These are phyloP conservation scores for Crenuchus spilurus DNA, from an alignment of 2,797 vertebrate genomes.

Conservation along the genomic window DNA sequence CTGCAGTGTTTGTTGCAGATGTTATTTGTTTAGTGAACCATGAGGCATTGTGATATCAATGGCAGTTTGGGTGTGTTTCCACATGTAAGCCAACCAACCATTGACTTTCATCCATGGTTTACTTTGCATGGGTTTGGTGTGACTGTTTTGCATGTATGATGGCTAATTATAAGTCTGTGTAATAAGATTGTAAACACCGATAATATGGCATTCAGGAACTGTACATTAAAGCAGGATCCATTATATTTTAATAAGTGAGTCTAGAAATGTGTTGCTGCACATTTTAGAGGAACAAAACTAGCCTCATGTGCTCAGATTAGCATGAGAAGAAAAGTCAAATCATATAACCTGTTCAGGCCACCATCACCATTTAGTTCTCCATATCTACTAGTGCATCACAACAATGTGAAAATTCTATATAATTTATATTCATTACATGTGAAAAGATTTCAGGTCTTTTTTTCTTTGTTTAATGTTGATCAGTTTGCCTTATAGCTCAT, in stretches of 20 bases:
- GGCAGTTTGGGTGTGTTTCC: conserved; percentile 37
- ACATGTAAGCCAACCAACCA: not conserved
- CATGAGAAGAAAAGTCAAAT: not conserved
- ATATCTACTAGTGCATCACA: too few species aligned
- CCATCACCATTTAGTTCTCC: not conserved
- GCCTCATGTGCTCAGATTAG: not conserved
- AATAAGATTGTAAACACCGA: not conserved
- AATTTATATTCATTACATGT: too few species aligned
- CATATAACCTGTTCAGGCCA: not conserved
- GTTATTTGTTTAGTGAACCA: conserved; percentile 45
- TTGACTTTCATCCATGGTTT: conserved; percentile 32
- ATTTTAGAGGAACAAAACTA: not conserved
- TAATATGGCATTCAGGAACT: not conserved
- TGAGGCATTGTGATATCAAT: conserved; percentile 52
- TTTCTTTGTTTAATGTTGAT: too few species aligned
- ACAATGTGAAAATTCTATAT: too few species aligned
- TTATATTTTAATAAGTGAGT: not conserved
- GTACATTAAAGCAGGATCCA: not conserved
- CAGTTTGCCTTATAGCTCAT: too few species aligned
- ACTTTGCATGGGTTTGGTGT: conserved; percentile 42
- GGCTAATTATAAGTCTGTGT: not conserved
- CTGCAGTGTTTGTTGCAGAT: conserved; percentile 68
- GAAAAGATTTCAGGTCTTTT: too few species aligned
- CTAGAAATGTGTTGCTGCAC: not conserved
- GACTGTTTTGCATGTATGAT: conserved; percentile 27